Percentiles rank a stretch among this genome's conserved stretches.
Conservation (phyloP, 2,113 vertebrate genomes). For the Heteronetta atricapilla region DNA sequence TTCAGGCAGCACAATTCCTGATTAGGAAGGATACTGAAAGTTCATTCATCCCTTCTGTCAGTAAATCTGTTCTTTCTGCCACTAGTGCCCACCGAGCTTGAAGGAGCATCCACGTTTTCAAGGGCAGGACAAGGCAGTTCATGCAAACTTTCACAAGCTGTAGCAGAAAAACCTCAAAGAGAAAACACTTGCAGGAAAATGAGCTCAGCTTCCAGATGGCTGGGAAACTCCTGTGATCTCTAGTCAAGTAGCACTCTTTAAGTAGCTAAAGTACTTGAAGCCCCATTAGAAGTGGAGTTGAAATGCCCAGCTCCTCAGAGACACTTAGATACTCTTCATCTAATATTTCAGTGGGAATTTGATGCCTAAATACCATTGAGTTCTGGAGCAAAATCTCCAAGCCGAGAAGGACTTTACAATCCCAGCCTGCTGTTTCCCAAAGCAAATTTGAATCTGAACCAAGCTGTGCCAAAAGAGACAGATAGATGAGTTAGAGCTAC, state of each 20-base stretch:
- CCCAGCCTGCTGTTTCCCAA: neutral
- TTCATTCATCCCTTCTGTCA: conserved; percentile 38
- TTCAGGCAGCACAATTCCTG: neutral
- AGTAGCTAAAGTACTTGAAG: neutral
- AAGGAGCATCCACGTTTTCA: neutral
- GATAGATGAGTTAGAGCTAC: conserved; percentile 23
- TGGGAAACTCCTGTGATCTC: neutral
- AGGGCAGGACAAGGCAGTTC: conserved; percentile 2
- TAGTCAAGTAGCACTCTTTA: neutral
- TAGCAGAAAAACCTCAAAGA: neutral
- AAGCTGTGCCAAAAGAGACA: conserved; percentile 14
- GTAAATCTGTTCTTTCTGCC: conserved; percentile 27
- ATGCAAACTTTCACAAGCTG: conserved; percentile 30
- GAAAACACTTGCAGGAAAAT: conserved; percentile 2
- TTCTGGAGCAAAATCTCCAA: neutral
- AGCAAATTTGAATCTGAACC: conserved; percentile 20
- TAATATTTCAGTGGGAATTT: neutral
- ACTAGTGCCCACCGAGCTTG: neutral
- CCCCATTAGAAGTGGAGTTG: neutral
- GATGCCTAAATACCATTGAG: neutral
- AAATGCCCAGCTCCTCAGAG: neutral
- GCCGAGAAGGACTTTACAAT: neutral
- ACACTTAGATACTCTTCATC: neutral
- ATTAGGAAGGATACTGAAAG: conserved; percentile 21
- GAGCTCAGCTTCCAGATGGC: conserved; percentile 15